Conservation (phyloP, 2,888 invertebrate genomes). For the Rhagonycha lutea region DNA sequence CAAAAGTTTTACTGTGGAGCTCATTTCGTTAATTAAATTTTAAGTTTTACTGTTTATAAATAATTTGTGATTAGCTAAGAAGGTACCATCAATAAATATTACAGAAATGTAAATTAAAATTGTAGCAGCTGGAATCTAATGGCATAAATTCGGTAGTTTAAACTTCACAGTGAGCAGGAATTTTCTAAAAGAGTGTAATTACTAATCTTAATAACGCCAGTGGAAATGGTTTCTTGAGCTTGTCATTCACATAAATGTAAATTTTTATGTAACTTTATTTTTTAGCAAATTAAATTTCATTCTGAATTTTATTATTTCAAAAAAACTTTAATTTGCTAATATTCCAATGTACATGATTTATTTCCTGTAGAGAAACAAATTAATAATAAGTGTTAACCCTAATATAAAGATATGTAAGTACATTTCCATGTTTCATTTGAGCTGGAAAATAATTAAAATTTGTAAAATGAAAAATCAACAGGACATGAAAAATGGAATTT, state of each 20-base stretch:
- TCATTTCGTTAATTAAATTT: not conserved
- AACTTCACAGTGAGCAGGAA: not conserved
- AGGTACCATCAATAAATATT: not conserved
- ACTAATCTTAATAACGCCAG: not conserved
- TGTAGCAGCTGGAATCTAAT: not conserved
- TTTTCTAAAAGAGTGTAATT: not conserved
- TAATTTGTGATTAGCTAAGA: not conserved
- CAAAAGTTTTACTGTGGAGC: not conserved
- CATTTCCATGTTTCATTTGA: no score
- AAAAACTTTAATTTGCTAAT: not conserved
- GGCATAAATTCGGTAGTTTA: not conserved
- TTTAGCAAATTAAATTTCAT: not conserved
- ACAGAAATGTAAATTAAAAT: not conserved
- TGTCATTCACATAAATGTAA: not conserved
- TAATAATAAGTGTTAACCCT: not conserved
- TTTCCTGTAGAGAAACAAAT: not conserved
- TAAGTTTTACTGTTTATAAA: not conserved
- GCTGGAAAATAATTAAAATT: no score
- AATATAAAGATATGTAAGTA: no score
- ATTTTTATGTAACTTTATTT: not conserved
- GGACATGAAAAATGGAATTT: no score
- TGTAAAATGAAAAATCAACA: no score
- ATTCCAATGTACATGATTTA: not conserved
- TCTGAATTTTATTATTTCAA: not conserved
- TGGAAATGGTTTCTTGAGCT: not conserved